phyloP scores from a whole-genome alignment of 2,888 invertebrate species.

The Caenorhabditis auriculariae region DNA sequence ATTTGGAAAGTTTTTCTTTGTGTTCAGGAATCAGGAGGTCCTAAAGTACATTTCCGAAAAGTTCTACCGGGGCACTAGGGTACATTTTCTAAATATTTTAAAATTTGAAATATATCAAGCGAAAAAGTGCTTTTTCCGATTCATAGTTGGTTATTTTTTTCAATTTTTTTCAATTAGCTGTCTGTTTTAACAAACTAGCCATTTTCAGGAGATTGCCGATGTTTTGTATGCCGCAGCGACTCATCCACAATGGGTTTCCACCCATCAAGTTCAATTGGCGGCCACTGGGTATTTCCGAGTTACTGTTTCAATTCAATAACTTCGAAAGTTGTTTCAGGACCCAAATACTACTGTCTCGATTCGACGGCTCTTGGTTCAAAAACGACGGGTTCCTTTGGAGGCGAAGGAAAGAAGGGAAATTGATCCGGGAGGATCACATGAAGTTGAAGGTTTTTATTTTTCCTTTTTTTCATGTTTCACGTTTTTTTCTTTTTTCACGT shows the following conservation, averaged over 20 bases:
- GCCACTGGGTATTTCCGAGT: background rate
- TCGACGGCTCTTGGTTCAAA: slow-evolving; percentile 39
- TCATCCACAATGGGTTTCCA: slow-evolving; percentile 25
- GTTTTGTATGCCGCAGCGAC: slow-evolving; percentile 13
- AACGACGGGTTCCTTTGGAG: slow-evolving; percentile 74
- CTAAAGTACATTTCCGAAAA: too few species aligned
- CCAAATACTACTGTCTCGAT: slow-evolving; percentile 33
- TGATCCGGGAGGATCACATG: slow-evolving; percentile 98
- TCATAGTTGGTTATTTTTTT: background rate
- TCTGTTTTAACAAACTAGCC: background rate
- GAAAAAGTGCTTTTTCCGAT: too few species aligned
- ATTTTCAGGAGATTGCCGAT: slow-evolving; percentile 19
- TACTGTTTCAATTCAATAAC: background rate
- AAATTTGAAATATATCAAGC: too few species aligned
- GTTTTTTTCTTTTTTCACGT: background rate
- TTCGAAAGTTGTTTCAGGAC: slow-evolving; percentile 27
- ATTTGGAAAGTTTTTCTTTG: slow-evolving; percentile 9
- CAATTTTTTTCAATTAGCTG: background rate
- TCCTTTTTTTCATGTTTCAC: background rate
- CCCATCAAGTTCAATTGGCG: background rate
- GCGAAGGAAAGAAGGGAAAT: slow-evolving; percentile 94
- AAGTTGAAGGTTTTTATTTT: slow-evolving; percentile 76
- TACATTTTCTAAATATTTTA: too few species aligned
- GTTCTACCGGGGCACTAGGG: too few species aligned
- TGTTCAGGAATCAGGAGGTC: too few species aligned